A percentile compares a stretch with the other conserved stretches of the same genome.
phyloP scores from a whole-genome alignment of 1,140 invertebrate species.

The Orchesella cincta region DNA sequence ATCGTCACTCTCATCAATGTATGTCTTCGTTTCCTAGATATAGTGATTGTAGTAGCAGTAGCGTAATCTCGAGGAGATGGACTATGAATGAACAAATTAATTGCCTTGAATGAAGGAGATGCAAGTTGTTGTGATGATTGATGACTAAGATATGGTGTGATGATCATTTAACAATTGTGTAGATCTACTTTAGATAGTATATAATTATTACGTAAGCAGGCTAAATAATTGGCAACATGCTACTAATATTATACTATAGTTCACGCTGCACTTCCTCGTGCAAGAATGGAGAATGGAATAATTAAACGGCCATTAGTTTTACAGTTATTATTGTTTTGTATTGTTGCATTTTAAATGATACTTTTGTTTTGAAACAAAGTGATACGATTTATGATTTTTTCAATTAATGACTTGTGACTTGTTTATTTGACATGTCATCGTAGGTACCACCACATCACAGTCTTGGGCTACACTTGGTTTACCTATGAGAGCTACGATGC shows the following conservation, averaged over 20 bases:
- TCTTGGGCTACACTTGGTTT: slow-evolving; percentile 62
- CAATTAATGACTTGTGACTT: background rate
- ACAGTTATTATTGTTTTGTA: no score
- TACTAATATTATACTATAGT: no score
- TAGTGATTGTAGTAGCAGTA: background rate
- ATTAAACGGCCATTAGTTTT: no score
- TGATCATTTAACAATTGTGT: no score
- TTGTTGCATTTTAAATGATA: no score
- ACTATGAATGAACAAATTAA: background rate
- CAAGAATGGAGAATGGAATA: no score
- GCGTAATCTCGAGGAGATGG: no score
- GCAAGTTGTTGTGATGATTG: background rate
- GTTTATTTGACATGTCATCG: background rate
- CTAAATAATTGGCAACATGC: no score
- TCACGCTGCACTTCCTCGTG: no score
- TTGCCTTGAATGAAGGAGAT: background rate
- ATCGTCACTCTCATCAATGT: background rate
- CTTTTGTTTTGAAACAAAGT: no score
- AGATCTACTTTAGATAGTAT: no score
- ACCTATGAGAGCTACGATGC: slow-evolving; percentile 57
- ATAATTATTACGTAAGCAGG: no score
- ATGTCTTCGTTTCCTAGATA: background rate
- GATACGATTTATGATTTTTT: background rate
- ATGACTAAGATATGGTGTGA: background rate
- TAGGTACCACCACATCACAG: slow-evolving; percentile 66